Evolutionary conservation across 2,797 vertebrate genomes (phyloP), one percentile per base, ranked within the genome.

Genomic region (Jordanella pulchra): DNA sequence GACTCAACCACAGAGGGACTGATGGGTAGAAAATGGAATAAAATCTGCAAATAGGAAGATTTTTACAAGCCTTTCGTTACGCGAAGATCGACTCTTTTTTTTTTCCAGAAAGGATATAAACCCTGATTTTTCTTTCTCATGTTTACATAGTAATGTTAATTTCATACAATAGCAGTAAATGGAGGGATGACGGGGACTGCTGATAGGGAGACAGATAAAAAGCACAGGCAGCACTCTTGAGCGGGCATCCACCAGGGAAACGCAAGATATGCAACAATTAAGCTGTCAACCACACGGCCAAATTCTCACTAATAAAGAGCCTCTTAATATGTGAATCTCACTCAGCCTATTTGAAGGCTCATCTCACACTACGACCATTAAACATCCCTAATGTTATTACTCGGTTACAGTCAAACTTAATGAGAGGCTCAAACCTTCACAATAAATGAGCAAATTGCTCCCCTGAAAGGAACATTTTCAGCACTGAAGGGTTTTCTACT

Each of bases 261-360:
- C 72, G 55, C 82, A 68, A 84, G 85, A 89, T 80, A 82, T 82
- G 83, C 80, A 88, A 89, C 89, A 93, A 93, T 92, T 89, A 91
- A 86, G 87, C 80, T 86, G 87, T 87, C 84, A 85, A 85, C 85
- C 82, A 83, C 84, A 88, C 84, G 85, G 81, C 81, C 69, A 80
- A 63, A 54, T 75, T 73, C 81, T 79, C 78, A 85, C 81, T 91
- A 93, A 94, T 93, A 89, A 92, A 93, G 87, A 92, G 90, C 75
- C 89, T 93, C 90, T 94, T 92, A 92, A 93, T 93, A 87, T 84
- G 87, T 77, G 87, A 86, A 83, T 91, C 90, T 86, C 89, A 90
- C 89, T 89, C 85, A 87, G 84, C 87, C 86, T 79, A 80, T 92
- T 93, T 86, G 87, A 75, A 84, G 84, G 76, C 85, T 90, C 84